Conservation (phyloP, 2,797 vertebrate genomes). For the Hoplostethus mediterraneus region DNA sequence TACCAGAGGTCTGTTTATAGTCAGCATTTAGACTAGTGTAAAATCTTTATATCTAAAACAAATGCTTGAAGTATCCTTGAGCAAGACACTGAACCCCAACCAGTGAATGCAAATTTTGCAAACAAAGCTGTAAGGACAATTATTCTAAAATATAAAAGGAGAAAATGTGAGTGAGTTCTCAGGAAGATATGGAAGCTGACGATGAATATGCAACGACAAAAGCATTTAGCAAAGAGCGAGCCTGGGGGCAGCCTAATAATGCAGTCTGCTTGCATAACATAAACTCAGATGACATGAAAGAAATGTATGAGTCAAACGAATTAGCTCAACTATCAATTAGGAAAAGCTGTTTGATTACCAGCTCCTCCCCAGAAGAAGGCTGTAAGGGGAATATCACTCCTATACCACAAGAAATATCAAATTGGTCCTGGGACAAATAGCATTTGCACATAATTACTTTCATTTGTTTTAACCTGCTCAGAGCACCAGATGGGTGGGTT, state of each 20-base stretch:
- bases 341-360: conserved; percentile 26
- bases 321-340: conserved; percentile 27
- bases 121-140: no score
- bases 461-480: no score
- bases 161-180: not conserved
- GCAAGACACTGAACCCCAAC: not conserved
- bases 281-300: conserved; percentile 23
- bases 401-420: not conserved
- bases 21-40: no score
- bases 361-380: not conserved
- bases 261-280: not conserved
- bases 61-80: not conserved
- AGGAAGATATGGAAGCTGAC: not conserved
- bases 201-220: conserved; percentile 2
- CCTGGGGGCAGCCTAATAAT: conserved; percentile 6
- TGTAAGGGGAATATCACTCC: not conserved
- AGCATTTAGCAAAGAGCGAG: conserved; percentile 11
- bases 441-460: no score
- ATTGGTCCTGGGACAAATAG: not conserved
- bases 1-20: no score
- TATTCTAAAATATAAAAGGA: no score
- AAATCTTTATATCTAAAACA: not conserved
- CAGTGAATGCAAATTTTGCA: no score
- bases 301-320: conserved; percentile 30
- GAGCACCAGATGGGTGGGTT: no score